Base-by-base conservation (phyloP, 1,140 invertebrate species). In the Octopus bimaculoides region DNA sequence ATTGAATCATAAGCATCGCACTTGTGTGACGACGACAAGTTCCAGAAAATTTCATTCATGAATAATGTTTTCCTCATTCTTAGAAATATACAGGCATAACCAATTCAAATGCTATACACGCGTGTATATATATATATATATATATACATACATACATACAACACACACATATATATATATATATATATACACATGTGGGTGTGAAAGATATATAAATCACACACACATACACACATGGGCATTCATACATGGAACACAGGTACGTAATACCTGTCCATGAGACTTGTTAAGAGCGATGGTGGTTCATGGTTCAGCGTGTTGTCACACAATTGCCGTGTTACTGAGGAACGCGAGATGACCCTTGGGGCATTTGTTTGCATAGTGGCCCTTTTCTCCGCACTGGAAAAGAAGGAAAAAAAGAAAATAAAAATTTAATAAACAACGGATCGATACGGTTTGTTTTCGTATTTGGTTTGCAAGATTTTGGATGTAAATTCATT, bases 351-450 rank as follows among this genome's bases (percentile, higher is more conserved):
- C 97, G 73, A 98, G 91, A 90, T 98, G 96, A 61, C 97, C 97
- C 89, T 99, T 99, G 0, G 96, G 95, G 91, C 98, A 99, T 88
- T 97, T 97, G 89, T 99, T 99, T 1, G 98, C 98, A 90, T 99
- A 99, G 91, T 99, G 98, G 17, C 98, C 98, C 90, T 98, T 99
- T 73, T 96, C 95, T 8, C 98, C 98, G 91, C 98, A 99, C 92
- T 93, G 90, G 84, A 92, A 92, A 81, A 84, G 82, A 85, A 84
- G 82, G 75, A 75, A 54, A 54, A 71, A 3, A 17, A 81, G n/a
- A 75, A 75, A 9, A 41, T 3, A 41, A 41, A 41, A 1, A 41
- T 41, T 41, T 2, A 41, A 41, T 41, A 41, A 41, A 41, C 26
- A 41, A 41, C 26, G 0, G 26, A 0, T 41, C 1, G 26, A 41